These are phyloP conservation scores for Heterohyrax brucei DNA, from an alignment of 2,797 vertebrate genomes.

Conservation along the genomic window DNA sequence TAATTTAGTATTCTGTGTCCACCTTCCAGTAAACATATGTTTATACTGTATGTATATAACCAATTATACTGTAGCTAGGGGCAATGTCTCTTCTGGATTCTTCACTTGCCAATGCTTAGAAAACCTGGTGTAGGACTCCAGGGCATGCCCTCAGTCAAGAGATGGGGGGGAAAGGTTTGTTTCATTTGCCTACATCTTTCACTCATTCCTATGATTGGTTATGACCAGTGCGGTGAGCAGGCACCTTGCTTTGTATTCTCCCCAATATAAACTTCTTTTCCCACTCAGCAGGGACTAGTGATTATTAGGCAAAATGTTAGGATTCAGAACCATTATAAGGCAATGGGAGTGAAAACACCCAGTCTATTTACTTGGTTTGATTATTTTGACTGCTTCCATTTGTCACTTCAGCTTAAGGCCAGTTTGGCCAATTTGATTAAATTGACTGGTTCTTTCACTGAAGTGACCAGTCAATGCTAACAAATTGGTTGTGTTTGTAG, in stretches of 20 bases:
- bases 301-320: slow-evolving; percentile 64
- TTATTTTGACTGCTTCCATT: slow-evolving; percentile 85
- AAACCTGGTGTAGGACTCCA: slow-evolving; percentile 75
- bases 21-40: slow-evolving; percentile 81
- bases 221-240: slow-evolving; percentile 42
- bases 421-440: slow-evolving; percentile 85
- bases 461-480: slow-evolving; percentile 84
- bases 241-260: slow-evolving; percentile 44
- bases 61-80: slow-evolving; percentile 83
- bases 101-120: slow-evolving; percentile 82
- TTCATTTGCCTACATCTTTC: slow-evolving; percentile 69
- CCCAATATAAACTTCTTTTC: slow-evolving; percentile 10
- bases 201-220: slow-evolving; percentile 74
- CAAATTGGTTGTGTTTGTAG: slow-evolving; percentile 84
- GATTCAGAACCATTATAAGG: slow-evolving; percentile 67
- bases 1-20: slow-evolving; percentile 71
- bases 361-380: slow-evolving; percentile 82
- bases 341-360: slow-evolving; percentile 63
- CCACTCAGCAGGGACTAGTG: neutral
- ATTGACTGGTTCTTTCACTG: slow-evolving; percentile 83
- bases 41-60: slow-evolving; percentile 85
- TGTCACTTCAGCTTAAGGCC: slow-evolving; percentile 85
- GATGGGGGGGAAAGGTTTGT: slow-evolving; percentile 19
- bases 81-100: slow-evolving; percentile 82
- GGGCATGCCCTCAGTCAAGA: slow-evolving; percentile 81